Conservation (phyloP, 2,888 invertebrate genomes). For the Adela reaumurella region DNA sequence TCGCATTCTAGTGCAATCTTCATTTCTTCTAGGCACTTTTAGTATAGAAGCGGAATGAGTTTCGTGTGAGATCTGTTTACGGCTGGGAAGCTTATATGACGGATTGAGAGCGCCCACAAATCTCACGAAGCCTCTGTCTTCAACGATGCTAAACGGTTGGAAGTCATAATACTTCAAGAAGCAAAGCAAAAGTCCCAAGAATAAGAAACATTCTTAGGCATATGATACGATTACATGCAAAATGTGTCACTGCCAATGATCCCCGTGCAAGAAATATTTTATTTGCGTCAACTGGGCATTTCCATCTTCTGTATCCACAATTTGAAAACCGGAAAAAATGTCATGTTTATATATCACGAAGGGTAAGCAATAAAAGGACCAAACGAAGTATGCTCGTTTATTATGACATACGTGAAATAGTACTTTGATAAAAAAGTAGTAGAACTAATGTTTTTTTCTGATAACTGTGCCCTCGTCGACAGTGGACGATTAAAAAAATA, state of each 20-base stretch:
- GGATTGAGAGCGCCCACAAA: too few relatives aligned
- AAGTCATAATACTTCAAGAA: slow-evolving; percentile 8
- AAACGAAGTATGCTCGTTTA: slow-evolving; percentile 8
- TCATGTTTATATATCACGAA: slow-evolving; percentile 11
- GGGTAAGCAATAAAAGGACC: slow-evolving; percentile 12
- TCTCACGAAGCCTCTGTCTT: too few relatives aligned
- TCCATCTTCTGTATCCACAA: slow-evolving; percentile 13
- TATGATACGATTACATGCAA: slow-evolving; percentile 18
- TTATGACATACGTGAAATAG: too few relatives aligned
- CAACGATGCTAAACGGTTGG: too few relatives aligned
- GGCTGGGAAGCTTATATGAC: too few relatives aligned
- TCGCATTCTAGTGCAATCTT: too few relatives aligned
- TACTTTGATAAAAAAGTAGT: slow-evolving; percentile 1
- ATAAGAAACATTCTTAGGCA: slow-evolving; percentile 10
- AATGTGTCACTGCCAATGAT: slow-evolving; percentile 14
- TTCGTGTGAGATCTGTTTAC: too few relatives aligned
- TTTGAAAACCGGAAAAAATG: slow-evolving; percentile 5
- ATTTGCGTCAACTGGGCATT: slow-evolving; percentile 13
- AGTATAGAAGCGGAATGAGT: too few relatives aligned
- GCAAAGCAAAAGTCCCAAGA: slow-evolving; percentile 8
- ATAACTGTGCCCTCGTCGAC: too few relatives aligned
- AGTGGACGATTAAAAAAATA: slow-evolving; percentile 7
- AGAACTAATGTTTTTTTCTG: slow-evolving; percentile 6
- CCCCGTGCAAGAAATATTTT: slow-evolving; percentile 19
- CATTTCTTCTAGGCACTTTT: too few relatives aligned